These are phyloP conservation scores for Cyclophora punctaria DNA, from an alignment of 2,888 invertebrate genomes.

Conservation along the genomic window DNA sequence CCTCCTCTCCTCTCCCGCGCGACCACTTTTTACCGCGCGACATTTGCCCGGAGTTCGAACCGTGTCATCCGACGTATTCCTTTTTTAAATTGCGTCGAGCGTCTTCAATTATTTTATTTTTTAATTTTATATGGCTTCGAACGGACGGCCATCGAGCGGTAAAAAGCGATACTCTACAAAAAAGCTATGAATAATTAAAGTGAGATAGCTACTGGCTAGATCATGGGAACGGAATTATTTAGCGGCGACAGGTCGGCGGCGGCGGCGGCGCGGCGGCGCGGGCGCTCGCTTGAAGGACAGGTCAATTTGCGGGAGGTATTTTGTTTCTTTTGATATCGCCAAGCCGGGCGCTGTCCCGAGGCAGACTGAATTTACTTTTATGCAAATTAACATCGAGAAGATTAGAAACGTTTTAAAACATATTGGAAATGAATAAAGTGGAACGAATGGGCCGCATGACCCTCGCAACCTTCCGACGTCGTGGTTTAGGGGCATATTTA, in stretches of 20 bases:
- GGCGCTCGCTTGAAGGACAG: conserved; percentile 59
- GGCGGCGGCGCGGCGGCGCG: conserved; percentile 30
- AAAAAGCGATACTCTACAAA: conserved; percentile 69
- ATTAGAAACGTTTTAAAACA: conserved; percentile 39
- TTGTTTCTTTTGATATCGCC: conserved; percentile 46
- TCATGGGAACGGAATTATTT: conserved; percentile 72
- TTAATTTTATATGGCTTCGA: conserved; percentile 69
- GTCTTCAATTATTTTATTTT: conserved; percentile 66
- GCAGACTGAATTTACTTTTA: conserved; percentile 41
- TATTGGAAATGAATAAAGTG: conserved; percentile 41
- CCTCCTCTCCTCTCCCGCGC: conserved; percentile 30
- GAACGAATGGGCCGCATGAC: conserved; percentile 45
- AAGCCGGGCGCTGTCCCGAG: conserved; percentile 34
- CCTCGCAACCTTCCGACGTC: conserved; percentile 43
- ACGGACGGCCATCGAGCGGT: conserved; percentile 57
- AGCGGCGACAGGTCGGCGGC: conserved; percentile 65
- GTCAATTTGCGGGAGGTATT: conserved; percentile 68
- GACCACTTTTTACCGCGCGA: conserved; percentile 75
- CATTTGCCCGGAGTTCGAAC: conserved; percentile 76
- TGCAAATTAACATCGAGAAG: conserved; percentile 41
- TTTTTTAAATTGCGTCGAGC: conserved; percentile 69
- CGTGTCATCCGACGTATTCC: conserved; percentile 75
- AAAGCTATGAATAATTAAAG: conserved; percentile 75
- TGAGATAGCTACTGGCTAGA: conserved; percentile 72
- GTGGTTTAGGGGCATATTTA: conserved; percentile 70